Base-by-base conservation (phyloP, 1,140 invertebrate genomes). In the Notospermus geniculatus region DNA sequence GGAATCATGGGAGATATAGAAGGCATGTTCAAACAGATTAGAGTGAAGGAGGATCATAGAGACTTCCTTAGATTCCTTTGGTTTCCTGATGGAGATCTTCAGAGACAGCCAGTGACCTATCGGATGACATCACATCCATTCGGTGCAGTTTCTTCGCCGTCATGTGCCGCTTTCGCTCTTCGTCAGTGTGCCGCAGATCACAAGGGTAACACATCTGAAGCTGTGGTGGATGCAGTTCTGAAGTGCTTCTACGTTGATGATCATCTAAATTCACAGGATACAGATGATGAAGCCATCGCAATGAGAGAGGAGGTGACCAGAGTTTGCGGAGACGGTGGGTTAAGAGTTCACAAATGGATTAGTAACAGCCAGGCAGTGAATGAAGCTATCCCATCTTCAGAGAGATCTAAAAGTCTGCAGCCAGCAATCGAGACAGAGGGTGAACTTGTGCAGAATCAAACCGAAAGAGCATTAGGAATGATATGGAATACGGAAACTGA, bases 21-120 rank as follows among this genome's bases (percentile, higher is more conserved):
- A 62, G 15, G 17, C n/a, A 67, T 67, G 63, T 62, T 65, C 53
- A 29, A 62, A 29, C 55, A 60, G 25, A 25, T 67, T 2, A 15
- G 30, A 1, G 61, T 67, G 4, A 5, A 25, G 30, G 9, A 29
- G 22, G 41, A 60, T 1, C 19, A 67, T 57, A 46, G 62, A 23
- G 36, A 64, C 30, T 64, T 22, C 28, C 25, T 50, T 22, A 17
- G 50, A 29, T 64, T 60, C 36, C 29, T 64, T 1, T 63, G 57
- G 57, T 67, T 57, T 54, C 23, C 36, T 2, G 30, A 59, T 60
- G 57, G 57, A 36, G 43, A 67, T 36, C 22, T n/a, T 9, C 13
- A 1, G 1, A 7, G 28, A 23, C 13, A 4, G 19, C 59, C 53
- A 23, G n/a, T 27, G 2, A 17, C 25, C 15, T 67, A 45, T 27